These are phyloP conservation scores for Zingel zingel DNA, from an alignment of 2,113 vertebrate species.

Conservation along the genomic window DNA sequence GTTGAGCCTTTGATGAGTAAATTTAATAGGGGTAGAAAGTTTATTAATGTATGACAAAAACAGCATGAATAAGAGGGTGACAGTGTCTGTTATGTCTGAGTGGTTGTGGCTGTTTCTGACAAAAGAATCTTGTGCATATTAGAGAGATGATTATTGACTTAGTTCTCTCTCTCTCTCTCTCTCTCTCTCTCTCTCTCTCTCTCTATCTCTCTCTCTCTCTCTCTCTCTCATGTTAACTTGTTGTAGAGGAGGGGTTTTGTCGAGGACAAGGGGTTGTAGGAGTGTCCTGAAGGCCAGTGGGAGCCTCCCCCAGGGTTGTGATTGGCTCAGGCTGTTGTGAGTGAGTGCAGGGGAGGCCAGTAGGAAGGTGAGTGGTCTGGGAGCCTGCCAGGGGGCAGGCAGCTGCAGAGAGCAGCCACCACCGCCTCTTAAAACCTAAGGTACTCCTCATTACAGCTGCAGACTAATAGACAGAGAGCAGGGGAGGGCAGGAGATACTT, in stretches of 20 bases:
- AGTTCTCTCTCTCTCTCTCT: conserved; percentile 5
- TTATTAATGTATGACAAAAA: conserved; percentile 3
- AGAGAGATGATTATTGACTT: conserved; percentile 27
- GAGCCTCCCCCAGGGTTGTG: conserved; percentile 69
- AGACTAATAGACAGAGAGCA: conserved; percentile 75
- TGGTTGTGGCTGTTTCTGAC: conserved; percentile 8
- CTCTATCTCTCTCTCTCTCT: neutral
- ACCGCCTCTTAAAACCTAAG: conserved; percentile 81
- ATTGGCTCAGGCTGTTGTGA: conserved; percentile 77
- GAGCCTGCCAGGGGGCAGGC: conserved; percentile 81
- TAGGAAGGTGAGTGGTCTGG: conserved; percentile 80
- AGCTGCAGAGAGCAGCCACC: conserved; percentile 71
- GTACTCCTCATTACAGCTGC: conserved; percentile 77
- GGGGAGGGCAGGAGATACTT: conserved; percentile 54
- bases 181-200: conserved; percentile 24
- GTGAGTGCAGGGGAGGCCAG: conserved; percentile 78
- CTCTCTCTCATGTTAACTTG: conserved; percentile 46
- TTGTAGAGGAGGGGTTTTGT: conserved; percentile 65
- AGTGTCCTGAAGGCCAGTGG: conserved; percentile 62
- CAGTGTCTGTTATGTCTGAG: neutral
- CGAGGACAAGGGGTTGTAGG: conserved; percentile 66
- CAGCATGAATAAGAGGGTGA: conserved; percentile 20
- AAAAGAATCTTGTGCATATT: conserved; percentile 22
- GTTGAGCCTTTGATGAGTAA: conserved; percentile 14
- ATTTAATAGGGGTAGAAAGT: conserved; percentile 16